Evolutionary conservation across 2,113 vertebrate species (phyloP).

Genomic region (Cheirogaleus medius): DNA sequence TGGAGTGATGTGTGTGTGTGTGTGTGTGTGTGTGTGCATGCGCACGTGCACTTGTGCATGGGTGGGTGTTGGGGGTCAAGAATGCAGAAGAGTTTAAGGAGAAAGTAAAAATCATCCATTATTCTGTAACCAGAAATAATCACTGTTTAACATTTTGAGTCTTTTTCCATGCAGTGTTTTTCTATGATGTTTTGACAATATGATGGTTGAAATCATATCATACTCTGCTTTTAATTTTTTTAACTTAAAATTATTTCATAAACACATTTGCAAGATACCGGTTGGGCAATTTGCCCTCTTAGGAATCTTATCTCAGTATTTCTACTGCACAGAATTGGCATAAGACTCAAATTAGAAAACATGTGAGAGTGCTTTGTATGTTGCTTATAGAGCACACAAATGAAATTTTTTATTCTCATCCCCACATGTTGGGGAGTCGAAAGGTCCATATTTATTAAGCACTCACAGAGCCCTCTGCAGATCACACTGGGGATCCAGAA

Average conservation of each 20-base stretch:
- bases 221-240: neutral
- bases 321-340: neutral
- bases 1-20: neutral
- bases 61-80: neutral
- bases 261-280: neutral
- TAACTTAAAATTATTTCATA: neutral
- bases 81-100: neutral
- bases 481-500: neutral
- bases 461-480: neutral
- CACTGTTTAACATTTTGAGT: constrained; percentile 26
- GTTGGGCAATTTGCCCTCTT: neutral
- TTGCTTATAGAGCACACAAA: neutral
- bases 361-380: neutral
- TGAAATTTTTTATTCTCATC: neutral
- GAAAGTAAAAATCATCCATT: constrained; percentile 15
- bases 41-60: fast-evolving
- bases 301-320: neutral
- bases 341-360: neutral
- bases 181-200: constrained; percentile 14
- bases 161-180: constrained; percentile 17
- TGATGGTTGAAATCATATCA: constrained; percentile 4
- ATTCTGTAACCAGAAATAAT: constrained; percentile 38
- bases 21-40: neutral
- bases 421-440: neutral
- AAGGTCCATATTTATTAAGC: neutral